phyloP scores from a whole-genome alignment of 2,113 vertebrate genomes.

The Chaetura pelagica region DNA sequence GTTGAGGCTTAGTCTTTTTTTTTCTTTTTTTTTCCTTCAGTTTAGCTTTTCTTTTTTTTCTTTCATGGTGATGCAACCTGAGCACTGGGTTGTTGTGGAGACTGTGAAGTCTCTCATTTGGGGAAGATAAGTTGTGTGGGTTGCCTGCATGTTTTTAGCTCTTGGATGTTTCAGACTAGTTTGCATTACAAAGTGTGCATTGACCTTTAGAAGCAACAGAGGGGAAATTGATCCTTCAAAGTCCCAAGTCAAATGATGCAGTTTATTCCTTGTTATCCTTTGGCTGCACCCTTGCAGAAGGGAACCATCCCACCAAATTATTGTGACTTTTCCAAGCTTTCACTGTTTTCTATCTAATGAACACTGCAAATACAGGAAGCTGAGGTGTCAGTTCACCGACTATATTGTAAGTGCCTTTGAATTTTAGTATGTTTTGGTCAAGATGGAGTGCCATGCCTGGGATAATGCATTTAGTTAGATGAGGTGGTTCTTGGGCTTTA shows the following conservation, averaged over 20 bases:
- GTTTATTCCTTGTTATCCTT: not conserved
- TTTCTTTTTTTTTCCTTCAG: too few species aligned
- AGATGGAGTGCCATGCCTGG: not conserved
- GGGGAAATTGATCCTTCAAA: not conserved
- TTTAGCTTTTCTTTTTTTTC: too few species aligned
- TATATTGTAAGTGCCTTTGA: not conserved
- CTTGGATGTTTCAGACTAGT: not conserved
- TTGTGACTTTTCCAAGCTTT: not conserved
- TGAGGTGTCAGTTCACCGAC: not conserved
- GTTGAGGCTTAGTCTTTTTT: not conserved
- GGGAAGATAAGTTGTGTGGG: not conserved
- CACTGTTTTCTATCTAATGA: not conserved
- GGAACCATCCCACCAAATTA: not conserved
- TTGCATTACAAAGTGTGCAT: not conserved
- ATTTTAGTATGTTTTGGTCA: not conserved
- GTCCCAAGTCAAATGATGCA: not conserved
- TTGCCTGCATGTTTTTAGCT: not conserved
- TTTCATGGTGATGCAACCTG: not conserved
- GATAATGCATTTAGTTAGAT: not conserved
- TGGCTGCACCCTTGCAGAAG: not conserved
- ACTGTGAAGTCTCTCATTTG: not conserved
- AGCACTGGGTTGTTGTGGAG: not conserved
- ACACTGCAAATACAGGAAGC: not conserved
- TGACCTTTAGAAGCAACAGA: not conserved
- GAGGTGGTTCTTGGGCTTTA: not conserved